phyloP scores from a whole-genome alignment of 1,140 invertebrate genomes.

The Drosophila setifemur region DNA sequence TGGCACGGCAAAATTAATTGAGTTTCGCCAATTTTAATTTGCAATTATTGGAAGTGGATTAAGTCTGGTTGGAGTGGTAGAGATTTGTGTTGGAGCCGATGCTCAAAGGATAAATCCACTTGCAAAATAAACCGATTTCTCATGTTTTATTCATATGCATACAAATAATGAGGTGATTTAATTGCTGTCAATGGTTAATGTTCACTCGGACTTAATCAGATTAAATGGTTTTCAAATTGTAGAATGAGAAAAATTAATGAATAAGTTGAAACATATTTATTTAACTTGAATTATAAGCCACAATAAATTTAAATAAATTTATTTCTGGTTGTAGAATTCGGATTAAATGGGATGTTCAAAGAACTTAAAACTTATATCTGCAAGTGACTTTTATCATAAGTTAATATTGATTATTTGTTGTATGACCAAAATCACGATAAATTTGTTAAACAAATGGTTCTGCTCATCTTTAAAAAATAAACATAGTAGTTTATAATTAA shows the following conservation, averaged over 20 bases:
- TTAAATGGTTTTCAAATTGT: neutral
- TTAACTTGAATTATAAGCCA: no score
- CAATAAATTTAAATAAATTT: no score
- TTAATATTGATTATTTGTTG: no score
- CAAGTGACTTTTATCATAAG: no score
- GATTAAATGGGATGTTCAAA: no score
- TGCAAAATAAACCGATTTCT: constrained; percentile 12
- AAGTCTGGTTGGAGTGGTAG: neutral
- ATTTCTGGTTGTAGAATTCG: no score
- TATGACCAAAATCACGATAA: no score
- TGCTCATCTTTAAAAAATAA: no score
- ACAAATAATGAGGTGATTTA: neutral
- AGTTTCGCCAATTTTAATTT: constrained; percentile 25
- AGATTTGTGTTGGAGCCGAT: neutral
- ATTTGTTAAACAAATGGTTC: no score
- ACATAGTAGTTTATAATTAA: no score
- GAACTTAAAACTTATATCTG: no score
- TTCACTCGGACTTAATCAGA: neutral
- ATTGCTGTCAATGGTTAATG: constrained; percentile 1
- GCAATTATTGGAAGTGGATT: constrained; percentile 6
- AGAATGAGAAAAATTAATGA: neutral
- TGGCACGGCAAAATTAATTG: constrained; percentile 17
- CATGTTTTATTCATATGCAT: constrained; percentile 28
- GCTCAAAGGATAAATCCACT: constrained; percentile 3
- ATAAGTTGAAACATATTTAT: no score